Conservation (phyloP, 2,797 vertebrate species). For the Sandelia bainsii region DNA sequence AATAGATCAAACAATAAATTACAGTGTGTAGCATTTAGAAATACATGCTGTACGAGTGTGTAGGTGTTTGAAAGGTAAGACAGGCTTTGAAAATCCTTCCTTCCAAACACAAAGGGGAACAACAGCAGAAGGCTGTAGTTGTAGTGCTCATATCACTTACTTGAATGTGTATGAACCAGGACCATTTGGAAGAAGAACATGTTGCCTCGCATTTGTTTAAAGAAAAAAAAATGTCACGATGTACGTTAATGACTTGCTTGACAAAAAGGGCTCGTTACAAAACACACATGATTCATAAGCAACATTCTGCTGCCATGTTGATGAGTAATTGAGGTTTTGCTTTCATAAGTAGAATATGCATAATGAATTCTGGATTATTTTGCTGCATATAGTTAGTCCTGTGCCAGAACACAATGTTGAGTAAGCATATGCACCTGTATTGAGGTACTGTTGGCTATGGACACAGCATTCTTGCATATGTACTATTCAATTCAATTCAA, state of each 20-base stretch:
- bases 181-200: constrained; percentile 13
- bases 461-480: background rate
- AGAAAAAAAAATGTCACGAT: constrained; percentile 4
- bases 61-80: constrained; percentile 14
- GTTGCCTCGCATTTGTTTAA: constrained; percentile 20
- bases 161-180: constrained; percentile 7
- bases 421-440: constrained; percentile 25
- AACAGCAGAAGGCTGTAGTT: constrained; percentile 9
- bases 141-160: background rate
- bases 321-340: constrained; percentile 64
- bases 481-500: too few relatives aligned
- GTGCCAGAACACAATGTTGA: constrained; percentile 25
- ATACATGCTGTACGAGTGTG: constrained; percentile 7
- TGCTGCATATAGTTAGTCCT: constrained; percentile 7
- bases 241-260: constrained; percentile 45
- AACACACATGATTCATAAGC: constrained; percentile 66
- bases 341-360: constrained; percentile 53
- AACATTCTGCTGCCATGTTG: constrained; percentile 52
- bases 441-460: background rate
- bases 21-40: constrained; percentile 8
- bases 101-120: constrained; percentile 17
- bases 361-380: constrained; percentile 53
- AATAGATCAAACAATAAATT: constrained; percentile 32
- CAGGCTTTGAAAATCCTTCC: constrained; percentile 12
- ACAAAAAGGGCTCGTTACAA: constrained; percentile 50